These are phyloP conservation scores for Andrena haemorrhoa DNA, from an alignment of 2,888 invertebrate genomes.

Conservation along the genomic window DNA sequence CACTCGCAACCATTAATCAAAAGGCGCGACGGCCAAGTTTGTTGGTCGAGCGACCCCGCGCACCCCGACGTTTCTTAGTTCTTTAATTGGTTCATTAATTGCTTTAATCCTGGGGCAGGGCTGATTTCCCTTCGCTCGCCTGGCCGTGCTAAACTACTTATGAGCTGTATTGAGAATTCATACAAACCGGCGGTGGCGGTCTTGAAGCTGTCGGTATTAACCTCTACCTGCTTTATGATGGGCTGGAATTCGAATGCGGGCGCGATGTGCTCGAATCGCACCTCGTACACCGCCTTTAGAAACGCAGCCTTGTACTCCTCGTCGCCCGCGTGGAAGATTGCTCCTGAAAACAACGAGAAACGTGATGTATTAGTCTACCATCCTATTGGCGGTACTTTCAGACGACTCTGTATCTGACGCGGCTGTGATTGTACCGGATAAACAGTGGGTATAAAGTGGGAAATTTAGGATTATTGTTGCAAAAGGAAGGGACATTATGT, in stretches of 20 bases:
- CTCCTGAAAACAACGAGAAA: constrained; percentile 71
- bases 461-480: not conserved
- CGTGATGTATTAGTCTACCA: constrained; percentile 34
- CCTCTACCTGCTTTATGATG: constrained; percentile 70
- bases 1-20: constrained; percentile 29
- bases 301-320: constrained; percentile 74
- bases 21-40: constrained; percentile 19
- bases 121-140: not conserved
- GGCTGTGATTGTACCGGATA: not conserved
- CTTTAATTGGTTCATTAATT: constrained; percentile 51
- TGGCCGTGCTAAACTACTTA: not conserved
- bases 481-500: not conserved
- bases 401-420: not conserved
- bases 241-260: constrained; percentile 74
- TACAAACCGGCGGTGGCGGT: constrained; percentile 68
- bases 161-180: constrained; percentile 18
- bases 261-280: constrained; percentile 70
- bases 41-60: no score
- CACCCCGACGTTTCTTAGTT: not conserved
- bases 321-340: constrained; percentile 80
- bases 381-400: constrained; percentile 4
- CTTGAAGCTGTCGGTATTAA: constrained; percentile 79
- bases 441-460: no score
- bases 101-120: constrained; percentile 5
- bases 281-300: constrained; percentile 70